Evolutionary conservation across 2,797 vertebrate species (phyloP).

Genomic region (Loriculus beryllinus): DNA sequence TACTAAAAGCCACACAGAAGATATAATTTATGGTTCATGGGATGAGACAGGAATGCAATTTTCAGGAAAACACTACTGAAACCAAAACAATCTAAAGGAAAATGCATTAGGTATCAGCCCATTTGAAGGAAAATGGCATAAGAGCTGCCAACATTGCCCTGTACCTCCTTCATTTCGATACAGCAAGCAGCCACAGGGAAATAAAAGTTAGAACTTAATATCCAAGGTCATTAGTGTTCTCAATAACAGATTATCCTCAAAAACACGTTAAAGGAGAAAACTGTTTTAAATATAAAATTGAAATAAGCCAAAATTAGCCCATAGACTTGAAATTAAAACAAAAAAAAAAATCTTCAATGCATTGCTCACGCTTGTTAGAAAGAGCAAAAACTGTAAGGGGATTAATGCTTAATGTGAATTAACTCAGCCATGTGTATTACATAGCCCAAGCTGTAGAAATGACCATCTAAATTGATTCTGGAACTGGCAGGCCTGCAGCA

Average conservation of each 20-base stretch:
- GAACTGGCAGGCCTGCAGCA: constrained; percentile 48
- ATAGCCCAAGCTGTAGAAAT: constrained; percentile 6
- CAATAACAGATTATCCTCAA: constrained; percentile 16
- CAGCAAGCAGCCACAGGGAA: constrained; percentile 4
- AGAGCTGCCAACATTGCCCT: background rate
- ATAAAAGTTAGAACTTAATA: constrained; percentile 47
- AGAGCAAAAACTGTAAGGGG: constrained; percentile 9
- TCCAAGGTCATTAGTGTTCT: constrained; percentile 52
- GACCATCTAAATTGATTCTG: constrained; percentile 40
- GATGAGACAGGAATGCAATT: constrained; percentile 52
- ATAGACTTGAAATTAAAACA: constrained; percentile 21
- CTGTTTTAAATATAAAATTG: constrained; percentile 36
- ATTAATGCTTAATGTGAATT: constrained; percentile 46
- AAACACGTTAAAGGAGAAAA: constrained; percentile 37
- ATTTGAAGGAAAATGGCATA: background rate
- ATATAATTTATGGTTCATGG: constrained; percentile 45
- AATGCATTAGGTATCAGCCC: background rate
- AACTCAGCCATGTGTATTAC: constrained; percentile 27
- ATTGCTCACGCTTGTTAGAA: constrained; percentile 42
- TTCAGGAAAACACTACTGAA: constrained; percentile 16
- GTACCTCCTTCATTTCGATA: constrained; percentile 11
- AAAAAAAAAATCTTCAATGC: background rate
- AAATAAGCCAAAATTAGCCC: constrained; percentile 35
- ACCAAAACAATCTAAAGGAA: constrained; percentile 46
- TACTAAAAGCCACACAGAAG: constrained; percentile 12